Percentiles rank a stretch among this genome's conserved stretches.
Evolutionary conservation across 2,113 vertebrate genomes (phyloP).

Genomic region (Castor canadensis): DNA sequence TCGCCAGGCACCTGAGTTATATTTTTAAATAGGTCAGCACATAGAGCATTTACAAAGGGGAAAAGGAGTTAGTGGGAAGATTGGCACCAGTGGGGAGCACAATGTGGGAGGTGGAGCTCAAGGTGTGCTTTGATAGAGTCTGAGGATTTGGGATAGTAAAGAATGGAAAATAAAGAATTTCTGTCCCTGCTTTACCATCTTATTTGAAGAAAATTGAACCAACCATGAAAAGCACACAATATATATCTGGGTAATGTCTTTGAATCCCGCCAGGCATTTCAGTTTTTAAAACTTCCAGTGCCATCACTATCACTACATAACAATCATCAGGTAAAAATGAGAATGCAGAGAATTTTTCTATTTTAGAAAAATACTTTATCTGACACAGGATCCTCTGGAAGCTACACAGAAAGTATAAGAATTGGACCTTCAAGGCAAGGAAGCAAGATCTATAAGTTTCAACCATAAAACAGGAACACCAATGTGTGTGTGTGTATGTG

Average conservation of each 20-base stretch:
- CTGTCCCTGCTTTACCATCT: not conserved
- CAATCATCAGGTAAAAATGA: not conserved
- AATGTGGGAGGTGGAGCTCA: constrained; percentile 56
- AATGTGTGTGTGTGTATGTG: not conserved
- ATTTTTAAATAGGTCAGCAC: constrained; percentile 82
- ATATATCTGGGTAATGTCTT: not conserved
- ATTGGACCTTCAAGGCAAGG: not conserved
- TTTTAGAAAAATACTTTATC: not conserved
- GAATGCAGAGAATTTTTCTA: not conserved
- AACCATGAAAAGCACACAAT: not conserved
- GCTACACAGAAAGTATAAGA: not conserved
- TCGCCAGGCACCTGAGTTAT: constrained; percentile 84
- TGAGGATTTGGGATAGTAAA: constrained; percentile 44
- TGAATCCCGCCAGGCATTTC: not conserved
- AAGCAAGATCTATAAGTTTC: not conserved
- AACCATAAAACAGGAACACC: not conserved
- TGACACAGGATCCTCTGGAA: not conserved
- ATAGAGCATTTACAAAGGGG: constrained; percentile 77
- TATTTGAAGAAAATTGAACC: constrained; percentile 6
- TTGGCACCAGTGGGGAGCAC: constrained; percentile 55
- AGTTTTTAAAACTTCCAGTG: not conserved
- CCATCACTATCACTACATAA: not conserved
- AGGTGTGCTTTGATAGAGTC: constrained; percentile 52
- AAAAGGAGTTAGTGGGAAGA: constrained; percentile 74
- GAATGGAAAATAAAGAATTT: constrained; percentile 34